Conservation (phyloP, 2,113 vertebrate species). For the Malurus melanocephalus region DNA sequence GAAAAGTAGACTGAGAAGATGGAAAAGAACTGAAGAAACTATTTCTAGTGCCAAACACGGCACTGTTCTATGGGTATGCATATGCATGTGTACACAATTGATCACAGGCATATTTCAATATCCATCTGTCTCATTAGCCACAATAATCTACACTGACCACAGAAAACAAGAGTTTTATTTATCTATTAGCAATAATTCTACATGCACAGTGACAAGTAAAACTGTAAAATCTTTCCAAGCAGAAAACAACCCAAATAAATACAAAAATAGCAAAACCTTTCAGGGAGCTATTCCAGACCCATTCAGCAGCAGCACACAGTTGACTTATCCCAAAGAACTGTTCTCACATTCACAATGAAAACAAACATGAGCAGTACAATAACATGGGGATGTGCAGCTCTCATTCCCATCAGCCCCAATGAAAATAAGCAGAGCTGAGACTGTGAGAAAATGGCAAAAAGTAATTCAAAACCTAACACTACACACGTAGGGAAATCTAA, state of each 20-base stretch:
- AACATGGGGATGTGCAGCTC: constrained; percentile 59
- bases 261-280: background rate
- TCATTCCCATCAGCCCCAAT: constrained; percentile 35
- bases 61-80: background rate
- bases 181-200: background rate
- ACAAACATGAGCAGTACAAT: constrained; percentile 59
- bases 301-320: constrained; percentile 31
- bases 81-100: background rate
- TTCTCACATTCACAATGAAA: constrained; percentile 68
- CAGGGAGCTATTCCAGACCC: background rate
- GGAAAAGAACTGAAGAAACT: background rate
- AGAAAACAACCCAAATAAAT: background rate
- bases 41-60: background rate
- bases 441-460: constrained; percentile 65
- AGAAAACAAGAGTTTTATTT: background rate
- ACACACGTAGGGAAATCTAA: constrained; percentile 31
- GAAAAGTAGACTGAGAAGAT: background rate
- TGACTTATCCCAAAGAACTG: constrained; percentile 30
- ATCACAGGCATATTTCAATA: background rate
- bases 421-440: constrained; percentile 70
- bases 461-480: constrained; percentile 7
- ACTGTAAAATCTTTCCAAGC: background rate
- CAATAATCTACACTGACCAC: background rate
- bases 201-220: background rate
- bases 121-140: background rate